Base-by-base conservation (phyloP, 2,113 vertebrate species). In the Urocolius indicus region DNA sequence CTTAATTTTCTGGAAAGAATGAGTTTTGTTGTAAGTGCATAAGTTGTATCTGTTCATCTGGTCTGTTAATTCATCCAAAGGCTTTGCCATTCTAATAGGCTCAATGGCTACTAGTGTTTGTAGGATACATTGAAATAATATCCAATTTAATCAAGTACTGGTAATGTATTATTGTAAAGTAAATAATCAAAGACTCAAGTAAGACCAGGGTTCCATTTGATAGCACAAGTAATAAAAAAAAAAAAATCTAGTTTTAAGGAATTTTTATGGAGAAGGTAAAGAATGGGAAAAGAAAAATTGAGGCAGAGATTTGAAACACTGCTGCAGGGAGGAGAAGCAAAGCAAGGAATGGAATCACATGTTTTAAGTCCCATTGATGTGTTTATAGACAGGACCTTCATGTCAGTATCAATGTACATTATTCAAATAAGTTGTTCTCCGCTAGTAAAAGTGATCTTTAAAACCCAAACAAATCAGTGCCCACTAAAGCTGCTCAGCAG, bases 61-160 rank as follows among this genome's bases (percentile, higher is more conserved):
- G 83, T 81, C 89, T 92, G 84, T 93, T 91, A 95, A 91, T 93
- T 94, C 68, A 81, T 90, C 87, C 92, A 95, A 91, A 90, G 65
- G 17, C 30, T 86, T 88, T 2, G 7, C 57, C 51, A 61, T 49
- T 63, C 43, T 49, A 72, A 93, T 59, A 84, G 45, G 30, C 58
- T 95, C 51, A 61, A 61, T 32, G 77, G 69, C 41, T 90, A 80
- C 54, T 36, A 15, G 55, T 68, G 68, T 45, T 81, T 16, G 29
- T 78, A 82, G 43, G 49, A 43, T 61, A 77, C 5, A 22, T 57
- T 41, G 84, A 75, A 90, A 89, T 43, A 90, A 68, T 52, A 41
- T 41, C 38, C 38, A 41, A 41, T 41, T 41, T 41, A 41, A 41
- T 41, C 38, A 41, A 41, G 38, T 41, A 41, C 38, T 41, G 9